A percentile compares a stretch with the other conserved stretches of the same genome.
Evolutionary conservation across 1,140 invertebrate genomes (phyloP).

Genomic region (Lasaia peninsularis): DNA sequence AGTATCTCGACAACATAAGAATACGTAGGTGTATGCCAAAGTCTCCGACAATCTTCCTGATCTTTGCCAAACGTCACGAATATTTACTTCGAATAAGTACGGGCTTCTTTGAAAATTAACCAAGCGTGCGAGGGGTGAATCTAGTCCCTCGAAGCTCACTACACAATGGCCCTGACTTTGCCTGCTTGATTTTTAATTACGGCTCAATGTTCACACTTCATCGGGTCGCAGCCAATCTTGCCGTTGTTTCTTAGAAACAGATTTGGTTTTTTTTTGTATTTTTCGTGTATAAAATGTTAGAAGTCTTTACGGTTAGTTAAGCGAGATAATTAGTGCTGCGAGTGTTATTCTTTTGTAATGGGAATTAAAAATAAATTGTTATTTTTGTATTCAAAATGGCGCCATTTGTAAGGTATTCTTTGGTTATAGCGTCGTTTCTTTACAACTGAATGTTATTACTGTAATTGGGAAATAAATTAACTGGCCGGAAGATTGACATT

Average conservation of each 20-base stretch:
- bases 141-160: slow-evolving; percentile 33
- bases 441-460: too few relatives aligned
- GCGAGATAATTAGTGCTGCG: slow-evolving; percentile 55
- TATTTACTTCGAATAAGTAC: slow-evolving; percentile 34
- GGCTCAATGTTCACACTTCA: slow-evolving; percentile 63
- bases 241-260: slow-evolving; percentile 68
- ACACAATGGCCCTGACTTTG: slow-evolving; percentile 51
- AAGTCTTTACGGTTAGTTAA: slow-evolving; percentile 62
- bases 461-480: too few relatives aligned
- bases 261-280: slow-evolving; percentile 53
- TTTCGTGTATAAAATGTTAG: slow-evolving; percentile 46
- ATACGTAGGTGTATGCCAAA: not conserved
- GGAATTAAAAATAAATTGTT: slow-evolving; percentile 13
- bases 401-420: slow-evolving; percentile 14
- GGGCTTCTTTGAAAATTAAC: slow-evolving; percentile 47
- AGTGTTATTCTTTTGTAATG: slow-evolving; percentile 21
- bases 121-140: slow-evolving; percentile 48
- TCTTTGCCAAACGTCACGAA: slow-evolving; percentile 16
- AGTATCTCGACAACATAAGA: not conserved
- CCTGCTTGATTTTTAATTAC: slow-evolving; percentile 72
- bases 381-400: slow-evolving; percentile 1
- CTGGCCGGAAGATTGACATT: too few relatives aligned
- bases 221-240: slow-evolving; percentile 54
- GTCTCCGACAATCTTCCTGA: slow-evolving; percentile 5
- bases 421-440: not conserved